Evolutionary conservation across 2,113 vertebrate species (phyloP).

Genomic region (Vombatus ursinus): DNA sequence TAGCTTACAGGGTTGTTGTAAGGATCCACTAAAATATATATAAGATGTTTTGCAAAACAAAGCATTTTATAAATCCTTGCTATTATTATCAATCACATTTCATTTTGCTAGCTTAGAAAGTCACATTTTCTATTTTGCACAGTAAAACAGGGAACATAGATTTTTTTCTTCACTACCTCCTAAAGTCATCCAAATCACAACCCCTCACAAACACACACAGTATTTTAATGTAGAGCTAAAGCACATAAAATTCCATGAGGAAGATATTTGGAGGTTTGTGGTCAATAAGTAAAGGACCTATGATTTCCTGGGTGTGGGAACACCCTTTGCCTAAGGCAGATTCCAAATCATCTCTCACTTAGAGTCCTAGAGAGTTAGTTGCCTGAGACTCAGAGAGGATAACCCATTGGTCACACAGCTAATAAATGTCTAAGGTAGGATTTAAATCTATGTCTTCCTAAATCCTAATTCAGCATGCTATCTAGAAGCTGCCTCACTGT

Average conservation of each 20-base stretch:
- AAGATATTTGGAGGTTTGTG: too few relatives aligned
- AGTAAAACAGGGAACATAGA: background rate
- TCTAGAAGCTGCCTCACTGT: background rate
- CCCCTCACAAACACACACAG: background rate
- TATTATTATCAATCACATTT: too few relatives aligned
- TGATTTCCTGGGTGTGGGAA: too few relatives aligned
- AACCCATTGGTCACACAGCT: background rate
- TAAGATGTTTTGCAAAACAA: too few relatives aligned
- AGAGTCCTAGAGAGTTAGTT: too few relatives aligned
- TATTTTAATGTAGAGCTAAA: background rate
- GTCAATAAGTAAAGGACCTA: background rate
- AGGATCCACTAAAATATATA: too few relatives aligned
- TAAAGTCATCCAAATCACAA: background rate
- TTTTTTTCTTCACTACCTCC: background rate
- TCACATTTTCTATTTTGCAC: background rate
- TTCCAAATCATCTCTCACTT: background rate
- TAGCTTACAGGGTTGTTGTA: too few relatives aligned
- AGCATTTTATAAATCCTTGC: too few relatives aligned
- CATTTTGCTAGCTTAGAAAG: too few relatives aligned
- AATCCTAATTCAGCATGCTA: background rate
- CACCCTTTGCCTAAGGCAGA: background rate
- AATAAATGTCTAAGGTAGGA: background rate
- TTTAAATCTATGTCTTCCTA: background rate
- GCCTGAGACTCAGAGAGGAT: background rate
- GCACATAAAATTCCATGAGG: background rate